A percentile compares a stretch with the other conserved stretches of the same genome.
These are phyloP conservation scores for Hyposoter dolosus DNA, from an alignment of 2,888 invertebrate species.

Conservation along the genomic window DNA sequence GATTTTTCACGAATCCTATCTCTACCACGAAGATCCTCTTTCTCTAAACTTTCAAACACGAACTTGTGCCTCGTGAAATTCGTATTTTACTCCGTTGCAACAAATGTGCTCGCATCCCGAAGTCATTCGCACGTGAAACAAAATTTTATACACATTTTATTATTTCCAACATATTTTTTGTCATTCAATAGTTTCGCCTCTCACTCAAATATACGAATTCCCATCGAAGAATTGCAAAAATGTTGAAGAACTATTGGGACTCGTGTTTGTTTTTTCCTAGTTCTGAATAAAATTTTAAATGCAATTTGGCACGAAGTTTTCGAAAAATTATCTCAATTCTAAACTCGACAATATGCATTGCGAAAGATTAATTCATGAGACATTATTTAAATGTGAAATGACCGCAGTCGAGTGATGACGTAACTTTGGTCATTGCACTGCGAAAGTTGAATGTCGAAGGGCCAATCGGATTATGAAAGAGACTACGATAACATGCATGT, in stretches of 20 bases:
- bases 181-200: not conserved
- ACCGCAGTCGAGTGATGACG: not conserved
- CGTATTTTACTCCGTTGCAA: constrained; percentile 31
- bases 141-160: not conserved
- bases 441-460: constrained; percentile 31
- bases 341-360: not conserved
- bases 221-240: not conserved
- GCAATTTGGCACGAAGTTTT: not conserved
- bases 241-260: not conserved
- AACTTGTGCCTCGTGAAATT: constrained; percentile 21
- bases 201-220: not conserved
- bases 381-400: not conserved
- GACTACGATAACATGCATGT: constrained; percentile 62
- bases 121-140: not conserved
- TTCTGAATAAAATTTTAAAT: not conserved
- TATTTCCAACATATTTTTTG: not conserved
- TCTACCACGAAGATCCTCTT: constrained; percentile 38
- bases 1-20: constrained; percentile 69
- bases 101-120: constrained; percentile 10
- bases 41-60: constrained; percentile 44
- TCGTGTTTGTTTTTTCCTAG: no score
- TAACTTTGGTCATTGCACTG: constrained; percentile 10
- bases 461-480: constrained; percentile 70
- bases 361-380: not conserved
- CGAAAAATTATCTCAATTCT: not conserved